Evolutionary conservation across 2,113 vertebrate species (phyloP).

Genomic region (Rissa tridactyla): DNA sequence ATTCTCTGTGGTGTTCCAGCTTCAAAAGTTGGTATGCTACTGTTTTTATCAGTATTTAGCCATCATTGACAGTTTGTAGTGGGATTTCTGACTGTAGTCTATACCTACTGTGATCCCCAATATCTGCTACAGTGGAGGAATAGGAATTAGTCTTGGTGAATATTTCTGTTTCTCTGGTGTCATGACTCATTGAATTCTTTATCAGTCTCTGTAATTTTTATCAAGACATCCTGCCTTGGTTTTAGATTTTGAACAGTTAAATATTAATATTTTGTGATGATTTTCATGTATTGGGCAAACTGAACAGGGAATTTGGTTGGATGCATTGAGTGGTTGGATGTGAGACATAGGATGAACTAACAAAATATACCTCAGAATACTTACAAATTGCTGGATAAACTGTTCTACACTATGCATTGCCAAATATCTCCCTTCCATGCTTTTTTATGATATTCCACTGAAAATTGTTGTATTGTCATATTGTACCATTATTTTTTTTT

Average conservation of each 20-base stretch:
- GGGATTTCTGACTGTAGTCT: neutral
- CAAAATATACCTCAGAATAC: neutral
- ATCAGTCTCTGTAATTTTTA: neutral
- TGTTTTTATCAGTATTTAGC: neutral
- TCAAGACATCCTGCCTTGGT: neutral
- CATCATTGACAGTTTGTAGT: neutral
- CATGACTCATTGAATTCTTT: neutral
- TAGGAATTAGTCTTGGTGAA: neutral
- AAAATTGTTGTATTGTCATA: neutral
- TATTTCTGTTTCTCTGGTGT: neutral
- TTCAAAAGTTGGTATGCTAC: neutral
- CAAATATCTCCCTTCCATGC: neutral
- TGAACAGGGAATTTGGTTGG: neutral
- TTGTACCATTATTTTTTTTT: neutral
- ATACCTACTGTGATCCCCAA: neutral
- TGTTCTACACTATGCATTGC: neutral
- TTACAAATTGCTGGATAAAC: neutral
- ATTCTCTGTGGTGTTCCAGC: neutral
- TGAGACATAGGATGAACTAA: neutral
- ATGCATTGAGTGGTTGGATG: neutral
- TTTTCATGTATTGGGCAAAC: neutral
- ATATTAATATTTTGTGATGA: neutral
- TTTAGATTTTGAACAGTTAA: neutral
- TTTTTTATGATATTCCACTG: neutral
- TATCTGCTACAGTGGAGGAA: neutral